Conservation (phyloP, 2,797 vertebrate genomes). For the Tiaroga cobitis region DNA sequence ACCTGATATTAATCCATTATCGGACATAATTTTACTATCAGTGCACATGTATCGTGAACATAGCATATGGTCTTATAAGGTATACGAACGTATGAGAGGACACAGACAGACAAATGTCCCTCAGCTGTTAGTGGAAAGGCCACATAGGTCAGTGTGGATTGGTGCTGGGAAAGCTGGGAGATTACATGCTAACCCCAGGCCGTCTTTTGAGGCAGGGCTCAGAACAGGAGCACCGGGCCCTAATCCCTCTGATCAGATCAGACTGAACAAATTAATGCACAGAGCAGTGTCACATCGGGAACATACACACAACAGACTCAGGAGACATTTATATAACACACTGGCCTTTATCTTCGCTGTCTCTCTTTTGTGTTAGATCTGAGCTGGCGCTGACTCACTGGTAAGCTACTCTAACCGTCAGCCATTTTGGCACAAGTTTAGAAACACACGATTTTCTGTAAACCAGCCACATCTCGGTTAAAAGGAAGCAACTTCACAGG, state of each 20-base stretch:
- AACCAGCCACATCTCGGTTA: not conserved
- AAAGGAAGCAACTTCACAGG: constrained; percentile 21
- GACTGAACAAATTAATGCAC: constrained; percentile 44
- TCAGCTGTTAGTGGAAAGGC: constrained; percentile 41
- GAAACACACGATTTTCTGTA: constrained; percentile 16
- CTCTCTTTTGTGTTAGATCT: constrained; percentile 65
- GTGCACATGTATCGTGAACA: not conserved
- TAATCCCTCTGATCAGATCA: constrained; percentile 53
- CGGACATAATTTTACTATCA: not conserved
- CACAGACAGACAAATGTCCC: constrained; percentile 24
- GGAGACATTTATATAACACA: constrained; percentile 75
- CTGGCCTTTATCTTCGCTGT: constrained; percentile 44
- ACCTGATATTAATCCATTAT: not conserved
- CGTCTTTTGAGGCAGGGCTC: constrained; percentile 58
- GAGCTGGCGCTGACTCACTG: constrained; percentile 61
- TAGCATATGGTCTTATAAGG: constrained; percentile 20
- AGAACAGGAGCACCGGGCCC: constrained; percentile 35
- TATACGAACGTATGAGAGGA: constrained; percentile 29
- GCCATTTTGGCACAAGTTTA: constrained; percentile 9
- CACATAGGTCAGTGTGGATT: constrained; percentile 60
- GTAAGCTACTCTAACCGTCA: constrained; percentile 34
- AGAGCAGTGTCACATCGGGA: constrained; percentile 41
- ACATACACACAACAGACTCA: constrained; percentile 35
- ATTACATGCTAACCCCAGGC: constrained; percentile 68
- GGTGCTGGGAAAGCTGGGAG: constrained; percentile 59